Evolutionary conservation across 53 echinoderm and acorn worm species (phyloP), one percentile per base, ranked within the genome.

Genomic region (Temnopleurus reevesii): DNA sequence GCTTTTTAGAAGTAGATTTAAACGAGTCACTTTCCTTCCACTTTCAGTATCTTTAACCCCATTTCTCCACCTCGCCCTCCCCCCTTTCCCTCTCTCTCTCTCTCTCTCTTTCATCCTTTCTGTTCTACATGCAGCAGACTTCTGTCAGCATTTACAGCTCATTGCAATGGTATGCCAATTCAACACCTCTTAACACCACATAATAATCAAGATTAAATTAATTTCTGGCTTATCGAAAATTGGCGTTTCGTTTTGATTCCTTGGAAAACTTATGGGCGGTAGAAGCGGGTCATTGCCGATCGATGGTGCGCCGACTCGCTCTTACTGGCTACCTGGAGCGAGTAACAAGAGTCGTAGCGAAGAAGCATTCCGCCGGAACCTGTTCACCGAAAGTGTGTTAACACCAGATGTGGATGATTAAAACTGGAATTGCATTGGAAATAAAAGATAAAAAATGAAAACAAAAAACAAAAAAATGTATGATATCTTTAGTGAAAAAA

Each of bases 221-320:
- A 1, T 71, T 71, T 38, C 41, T 71, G 36, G 71, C 56, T 56
- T 56, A n/a, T 56, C 56, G 5, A 30, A 38, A 30, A 41, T 35
- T 1, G 21, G 21, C 8, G 1, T 6, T 4, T 41, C 6, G 9
- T 7, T 41, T 41, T 0, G 71, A 41, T 71, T 71, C 71, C 71
- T 71, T 38, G 71, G 71, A 71, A n/a, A 71, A 71, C 71, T 71
- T 71, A 41, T 21, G 18, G 71, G 71, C 71, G 71, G 71, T 71
- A 41, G 41, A 71, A 71, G 7, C 41, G 21, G 71, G 71, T 71
- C 71, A 71, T 71, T 23, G 71, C 8, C 5, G 43, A 21, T n/a
- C 34, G 2, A 41, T 43, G 71, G 71, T 41, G 21, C 71, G 38
- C 36, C 71, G 71, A 71, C 36, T 71, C 71, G 36, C 36, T 71